Conservation (phyloP, 2,113 vertebrate species). For the Eleginops maclovinus region DNA sequence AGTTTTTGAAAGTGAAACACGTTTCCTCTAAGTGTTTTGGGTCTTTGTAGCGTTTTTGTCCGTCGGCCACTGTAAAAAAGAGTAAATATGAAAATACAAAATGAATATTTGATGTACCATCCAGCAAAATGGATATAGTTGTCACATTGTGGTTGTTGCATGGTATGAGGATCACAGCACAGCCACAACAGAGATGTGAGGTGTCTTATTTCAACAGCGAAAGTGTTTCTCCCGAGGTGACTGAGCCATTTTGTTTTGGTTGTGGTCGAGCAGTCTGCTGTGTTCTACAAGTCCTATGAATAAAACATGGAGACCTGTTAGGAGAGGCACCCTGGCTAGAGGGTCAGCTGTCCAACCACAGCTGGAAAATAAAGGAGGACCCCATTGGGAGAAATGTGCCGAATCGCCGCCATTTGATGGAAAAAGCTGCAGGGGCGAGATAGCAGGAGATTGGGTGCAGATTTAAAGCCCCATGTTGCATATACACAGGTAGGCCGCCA, state of each 20-base stretch:
- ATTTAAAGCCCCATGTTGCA: conserved; percentile 69
- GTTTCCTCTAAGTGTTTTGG: too few relatives aligned
- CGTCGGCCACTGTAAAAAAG: too few relatives aligned
- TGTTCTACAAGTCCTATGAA: conserved; percentile 71
- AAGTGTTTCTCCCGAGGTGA: conserved; percentile 63
- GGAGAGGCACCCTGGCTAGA: conserved; percentile 66
- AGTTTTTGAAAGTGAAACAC: too few relatives aligned
- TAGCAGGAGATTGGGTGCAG: conserved; percentile 63
- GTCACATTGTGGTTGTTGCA: conserved; percentile 36
- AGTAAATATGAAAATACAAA: not conserved
- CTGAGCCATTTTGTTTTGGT: conserved; percentile 70
- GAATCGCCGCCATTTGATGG: conserved; percentile 68
- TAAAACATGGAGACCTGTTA: conserved; percentile 72
- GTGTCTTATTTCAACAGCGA: conserved; percentile 57
- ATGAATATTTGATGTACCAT: conserved; percentile 18
- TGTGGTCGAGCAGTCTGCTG: conserved; percentile 60
- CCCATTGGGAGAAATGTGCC: conserved; percentile 65
- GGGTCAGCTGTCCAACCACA: conserved; percentile 71
- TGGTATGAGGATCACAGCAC: conserved; percentile 35
- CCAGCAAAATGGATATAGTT: conserved; percentile 33
- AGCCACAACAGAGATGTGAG: conserved; percentile 42
- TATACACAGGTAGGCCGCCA: conserved; percentile 64
- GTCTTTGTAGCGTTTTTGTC: too few relatives aligned
- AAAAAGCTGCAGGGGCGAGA: conserved; percentile 73
- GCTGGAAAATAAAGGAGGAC: conserved; percentile 50